Percentiles rank a stretch among this genome's conserved stretches.
Conservation (phyloP, 2,797 vertebrate genomes). For the Amazona ochrocephala region DNA sequence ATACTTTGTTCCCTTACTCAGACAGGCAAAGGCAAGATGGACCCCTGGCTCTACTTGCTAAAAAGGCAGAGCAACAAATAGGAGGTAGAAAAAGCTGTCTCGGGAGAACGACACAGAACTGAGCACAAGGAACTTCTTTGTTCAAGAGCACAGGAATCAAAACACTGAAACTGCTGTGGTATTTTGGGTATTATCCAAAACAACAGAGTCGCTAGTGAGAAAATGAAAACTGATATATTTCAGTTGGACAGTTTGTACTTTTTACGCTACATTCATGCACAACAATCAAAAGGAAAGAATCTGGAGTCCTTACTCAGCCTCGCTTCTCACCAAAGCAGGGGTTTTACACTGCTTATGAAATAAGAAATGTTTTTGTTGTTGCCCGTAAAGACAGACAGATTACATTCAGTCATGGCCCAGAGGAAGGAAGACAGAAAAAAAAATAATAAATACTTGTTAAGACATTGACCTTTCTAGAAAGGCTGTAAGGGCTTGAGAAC, state of each 20-base stretch:
- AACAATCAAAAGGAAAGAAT: slow-evolving; percentile 38
- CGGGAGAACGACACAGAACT: background rate
- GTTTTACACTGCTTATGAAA: slow-evolving; percentile 23
- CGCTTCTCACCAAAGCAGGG: background rate
- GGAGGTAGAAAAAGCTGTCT: background rate
- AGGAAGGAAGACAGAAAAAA: background rate
- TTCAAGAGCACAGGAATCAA: slow-evolving; percentile 12
- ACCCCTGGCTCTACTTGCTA: background rate
- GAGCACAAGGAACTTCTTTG: slow-evolving; percentile 58
- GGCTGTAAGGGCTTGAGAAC: slow-evolving; percentile 7
- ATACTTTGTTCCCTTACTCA: slow-evolving; percentile 27
- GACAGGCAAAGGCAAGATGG: background rate
- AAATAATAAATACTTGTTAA: background rate
- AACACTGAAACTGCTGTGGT: slow-evolving; percentile 57
- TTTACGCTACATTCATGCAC: slow-evolving; percentile 30
- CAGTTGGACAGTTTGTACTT: slow-evolving; percentile 63
- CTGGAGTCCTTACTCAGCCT: background rate
- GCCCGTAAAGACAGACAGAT: background rate
- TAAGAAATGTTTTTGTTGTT: background rate
- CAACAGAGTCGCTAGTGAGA: slow-evolving; percentile 19
- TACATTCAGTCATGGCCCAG: background rate
- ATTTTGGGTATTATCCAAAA: slow-evolving; percentile 64
- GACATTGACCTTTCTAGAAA: background rate
- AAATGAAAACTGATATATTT: slow-evolving; percentile 63
- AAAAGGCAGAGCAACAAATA: slow-evolving; percentile 27